These are phyloP conservation scores for Drosophila gunungcola DNA, from an alignment of 1,140 invertebrate genomes.

Conservation along the genomic window DNA sequence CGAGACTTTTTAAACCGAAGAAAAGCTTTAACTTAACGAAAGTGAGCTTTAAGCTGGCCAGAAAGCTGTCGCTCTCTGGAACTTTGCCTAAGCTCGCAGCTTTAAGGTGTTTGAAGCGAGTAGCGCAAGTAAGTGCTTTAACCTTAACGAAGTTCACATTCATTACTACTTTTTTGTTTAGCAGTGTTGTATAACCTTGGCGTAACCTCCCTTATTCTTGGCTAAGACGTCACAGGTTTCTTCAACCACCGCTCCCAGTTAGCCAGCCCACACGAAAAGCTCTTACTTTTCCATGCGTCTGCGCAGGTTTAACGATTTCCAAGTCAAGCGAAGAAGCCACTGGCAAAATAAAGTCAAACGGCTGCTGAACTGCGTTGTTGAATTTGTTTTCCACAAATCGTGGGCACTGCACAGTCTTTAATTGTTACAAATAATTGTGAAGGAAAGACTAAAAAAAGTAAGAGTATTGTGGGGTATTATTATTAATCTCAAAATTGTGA, in stretches of 20 bases:
- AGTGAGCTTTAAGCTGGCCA: constrained; percentile 35
- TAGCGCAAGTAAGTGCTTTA: background rate
- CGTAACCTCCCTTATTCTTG: background rate
- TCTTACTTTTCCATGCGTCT: constrained; percentile 33
- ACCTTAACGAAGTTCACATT: background rate
- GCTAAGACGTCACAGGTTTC: constrained; percentile 57
- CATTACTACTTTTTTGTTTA: background rate
- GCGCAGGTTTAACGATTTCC: constrained; percentile 73
- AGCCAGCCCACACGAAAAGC: constrained; percentile 49
- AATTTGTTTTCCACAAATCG: constrained; percentile 20
- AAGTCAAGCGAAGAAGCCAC: constrained; percentile 39
- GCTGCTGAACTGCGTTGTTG: constrained; percentile 60
- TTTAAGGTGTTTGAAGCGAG: background rate
- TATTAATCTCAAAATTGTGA: background rate
- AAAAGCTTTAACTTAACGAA: constrained; percentile 22
- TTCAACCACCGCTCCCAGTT: constrained; percentile 43
- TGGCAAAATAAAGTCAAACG: constrained; percentile 65
- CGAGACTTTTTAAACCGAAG: constrained; percentile 63
- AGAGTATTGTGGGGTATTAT: background rate
- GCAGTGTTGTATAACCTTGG: constrained; percentile 34
- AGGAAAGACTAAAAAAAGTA: constrained; percentile 24
- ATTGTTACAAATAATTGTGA: background rate
- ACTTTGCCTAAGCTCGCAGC: background rate
- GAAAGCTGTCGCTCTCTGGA: constrained; percentile 12
- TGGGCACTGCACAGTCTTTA: background rate